phyloP scores from a whole-genome alignment of 2,113 vertebrate genomes.

The Bolborhynchus lineola region DNA sequence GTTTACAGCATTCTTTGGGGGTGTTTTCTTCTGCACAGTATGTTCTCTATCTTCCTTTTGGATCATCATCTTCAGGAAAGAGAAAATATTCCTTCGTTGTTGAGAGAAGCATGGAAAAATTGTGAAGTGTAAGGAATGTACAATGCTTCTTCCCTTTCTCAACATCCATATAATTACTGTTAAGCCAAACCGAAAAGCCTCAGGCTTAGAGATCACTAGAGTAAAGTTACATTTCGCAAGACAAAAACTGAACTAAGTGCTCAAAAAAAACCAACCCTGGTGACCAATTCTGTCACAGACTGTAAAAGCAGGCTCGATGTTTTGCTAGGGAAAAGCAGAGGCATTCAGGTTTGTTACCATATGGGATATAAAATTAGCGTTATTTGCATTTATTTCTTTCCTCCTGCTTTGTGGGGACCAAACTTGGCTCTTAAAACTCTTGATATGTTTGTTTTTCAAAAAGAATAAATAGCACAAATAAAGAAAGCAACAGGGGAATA shows the following conservation, averaged over 20 bases:
- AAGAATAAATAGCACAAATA: slow-evolving; percentile 22
- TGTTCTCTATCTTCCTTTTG: slow-evolving; percentile 23
- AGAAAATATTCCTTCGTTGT: slow-evolving; percentile 43
- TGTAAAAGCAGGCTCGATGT: slow-evolving; percentile 56
- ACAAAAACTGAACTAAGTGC: slow-evolving; percentile 71
- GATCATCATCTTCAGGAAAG: neutral
- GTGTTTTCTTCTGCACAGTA: slow-evolving; percentile 49
- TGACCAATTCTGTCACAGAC: slow-evolving; percentile 70
- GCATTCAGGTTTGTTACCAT: neutral
- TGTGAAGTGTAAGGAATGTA: slow-evolving; percentile 63
- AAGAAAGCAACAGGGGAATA: neutral
- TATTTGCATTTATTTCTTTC: slow-evolving; percentile 24
- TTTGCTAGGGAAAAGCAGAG: slow-evolving; percentile 55
- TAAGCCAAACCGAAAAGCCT: slow-evolving; percentile 76
- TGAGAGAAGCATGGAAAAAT: slow-evolving; percentile 64
- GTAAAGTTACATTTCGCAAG: slow-evolving; percentile 76
- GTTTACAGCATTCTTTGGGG: neutral
- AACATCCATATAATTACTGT: slow-evolving; percentile 75
- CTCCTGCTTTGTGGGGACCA: neutral
- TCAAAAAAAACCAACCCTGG: slow-evolving; percentile 59
- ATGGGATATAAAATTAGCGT: slow-evolving; percentile 14
- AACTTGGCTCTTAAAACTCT: neutral
- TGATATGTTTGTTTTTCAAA: slow-evolving; percentile 3
- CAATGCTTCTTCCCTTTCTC: slow-evolving; percentile 64
- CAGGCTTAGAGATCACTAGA: slow-evolving; percentile 70